Evolutionary conservation across 2,797 vertebrate genomes (phyloP), one percentile per base, ranked within the genome.

Genomic region (Ciconia nigra): DNA sequence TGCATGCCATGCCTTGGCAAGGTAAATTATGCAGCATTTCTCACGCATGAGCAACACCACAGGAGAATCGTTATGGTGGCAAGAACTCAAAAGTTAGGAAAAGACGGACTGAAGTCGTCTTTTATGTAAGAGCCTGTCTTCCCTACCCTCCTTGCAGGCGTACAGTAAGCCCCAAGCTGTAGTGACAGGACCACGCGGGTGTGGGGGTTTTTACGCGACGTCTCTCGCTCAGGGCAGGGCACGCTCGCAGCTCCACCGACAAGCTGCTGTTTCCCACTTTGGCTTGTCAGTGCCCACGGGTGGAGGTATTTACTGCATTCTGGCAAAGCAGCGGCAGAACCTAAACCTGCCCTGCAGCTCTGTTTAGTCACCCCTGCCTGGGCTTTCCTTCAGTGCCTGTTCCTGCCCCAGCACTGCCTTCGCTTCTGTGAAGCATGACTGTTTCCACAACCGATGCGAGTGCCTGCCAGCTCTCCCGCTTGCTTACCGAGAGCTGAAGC

Each of bases 121-220:
- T 42, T 29, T 5, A 10, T 15, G 19, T 5, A 11, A 10, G n/a
- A 46, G 9, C 42, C 19, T 25, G 20, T n/a, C 73, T 29, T 71
- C 24, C 42, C 24, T 8, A 5, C 29, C 10, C 8, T 35, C 26
- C n/a, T 39, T 4, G 25, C 20, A 25, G 25, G 33, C 2, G 1
- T 4, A 3, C 3, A 7, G 35, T 3, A 20, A 26, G 16, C 26
- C 39, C n/a, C 22, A 28, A 31, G 81, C 52, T 66, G 44, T 41
- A 57, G n/a, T 15, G 31, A 26, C 20, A 21, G 41, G 35, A 12
- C 70, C 54, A 28, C 35, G 2, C 5, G 4, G 42, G 9, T 6
- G 4, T 0, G 19, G 25, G 31, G 10, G 5, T 7, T 3, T 15
- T n/a, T 24, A n/a, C 1, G 21, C 2, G 4, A 12, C 1, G 2